Evolutionary conservation across 2,888 invertebrate genomes (phyloP).

Genomic region (Leptopilina myrica): DNA sequence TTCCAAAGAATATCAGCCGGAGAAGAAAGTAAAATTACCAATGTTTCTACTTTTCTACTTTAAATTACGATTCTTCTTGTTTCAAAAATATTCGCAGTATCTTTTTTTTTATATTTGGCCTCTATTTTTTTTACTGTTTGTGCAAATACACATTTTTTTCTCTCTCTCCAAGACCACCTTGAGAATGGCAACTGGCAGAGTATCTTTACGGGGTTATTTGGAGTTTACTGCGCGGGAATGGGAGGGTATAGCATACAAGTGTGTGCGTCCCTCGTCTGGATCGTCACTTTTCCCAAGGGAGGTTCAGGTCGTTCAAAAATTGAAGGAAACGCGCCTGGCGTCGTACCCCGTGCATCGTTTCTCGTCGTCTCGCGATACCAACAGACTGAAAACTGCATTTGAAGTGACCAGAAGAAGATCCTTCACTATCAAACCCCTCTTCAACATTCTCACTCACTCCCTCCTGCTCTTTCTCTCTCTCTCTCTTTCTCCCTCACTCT

Average conservation of each 20-base stretch:
- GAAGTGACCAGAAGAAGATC: conserved; percentile 73
- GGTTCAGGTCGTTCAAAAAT: conserved; percentile 70
- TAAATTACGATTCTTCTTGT: conserved; percentile 24
- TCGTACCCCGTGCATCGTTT: conserved; percentile 52
- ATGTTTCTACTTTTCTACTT: too few relatives aligned
- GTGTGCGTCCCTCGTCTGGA: conserved; percentile 61
- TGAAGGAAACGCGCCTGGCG: conserved; percentile 67
- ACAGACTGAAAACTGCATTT: conserved; percentile 70
- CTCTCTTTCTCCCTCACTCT: not conserved
- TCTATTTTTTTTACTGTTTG: conserved; percentile 33
- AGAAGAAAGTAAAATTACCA: too few relatives aligned
- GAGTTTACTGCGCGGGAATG: conserved; percentile 68
- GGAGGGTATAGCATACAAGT: conserved; percentile 35
- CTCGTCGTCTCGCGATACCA: conserved; percentile 52
- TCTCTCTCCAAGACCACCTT: conserved; percentile 19
- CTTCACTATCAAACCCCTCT: conserved; percentile 43
- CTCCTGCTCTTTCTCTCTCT: not conserved
- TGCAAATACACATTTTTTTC: conserved; percentile 12
- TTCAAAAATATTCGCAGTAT: not conserved
- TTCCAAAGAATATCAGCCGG: too few relatives aligned
- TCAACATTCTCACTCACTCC: conserved; percentile 7
- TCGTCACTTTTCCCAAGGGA: conserved; percentile 62
- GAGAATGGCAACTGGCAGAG: conserved; percentile 47
- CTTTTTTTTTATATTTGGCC: not conserved
- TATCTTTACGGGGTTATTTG: conserved; percentile 71